These are phyloP conservation scores for Canis aureus DNA, from an alignment of 2,113 vertebrate genomes.

Conservation along the genomic window DNA sequence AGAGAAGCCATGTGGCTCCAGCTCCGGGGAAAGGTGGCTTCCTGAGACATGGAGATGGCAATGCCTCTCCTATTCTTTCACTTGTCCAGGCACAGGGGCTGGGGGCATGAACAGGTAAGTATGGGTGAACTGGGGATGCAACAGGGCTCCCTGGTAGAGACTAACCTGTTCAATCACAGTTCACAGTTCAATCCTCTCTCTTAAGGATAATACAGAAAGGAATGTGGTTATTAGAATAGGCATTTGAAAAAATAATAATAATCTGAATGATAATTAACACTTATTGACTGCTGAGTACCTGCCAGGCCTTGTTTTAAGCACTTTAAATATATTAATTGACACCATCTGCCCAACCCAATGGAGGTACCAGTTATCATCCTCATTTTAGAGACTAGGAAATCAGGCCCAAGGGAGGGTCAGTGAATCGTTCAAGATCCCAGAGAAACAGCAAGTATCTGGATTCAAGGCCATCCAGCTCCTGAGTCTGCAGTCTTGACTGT, in stretches of 20 bases:
- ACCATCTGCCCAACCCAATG: neutral
- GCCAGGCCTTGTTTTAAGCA: neutral
- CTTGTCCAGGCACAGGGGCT: fast-evolving
- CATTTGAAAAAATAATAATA: neutral
- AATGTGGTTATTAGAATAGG: neutral
- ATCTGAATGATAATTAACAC: neutral
- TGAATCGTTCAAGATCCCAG: neutral
- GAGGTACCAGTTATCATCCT: neutral
- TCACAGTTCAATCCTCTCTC: neutral
- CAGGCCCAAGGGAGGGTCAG: fast-evolving
- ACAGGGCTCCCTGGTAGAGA: too few relatives aligned
- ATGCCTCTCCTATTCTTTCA: neutral
- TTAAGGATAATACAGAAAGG: neutral
- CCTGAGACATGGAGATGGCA: fast-evolving
- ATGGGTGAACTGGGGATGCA: fast-evolving
- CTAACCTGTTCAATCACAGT: neutral
- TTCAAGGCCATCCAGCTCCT: neutral
- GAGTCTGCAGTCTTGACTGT: neutral
- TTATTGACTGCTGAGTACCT: fast-evolving
- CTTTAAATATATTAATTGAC: neutral
- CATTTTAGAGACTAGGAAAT: neutral
- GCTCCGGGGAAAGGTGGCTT: too few relatives aligned
- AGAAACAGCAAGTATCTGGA: neutral
- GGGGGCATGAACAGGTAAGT: fast-evolving
- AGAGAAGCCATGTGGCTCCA: neutral